Evolutionary conservation across 2,888 invertebrate genomes (phyloP).

Genomic region (Linyphia triangularis): DNA sequence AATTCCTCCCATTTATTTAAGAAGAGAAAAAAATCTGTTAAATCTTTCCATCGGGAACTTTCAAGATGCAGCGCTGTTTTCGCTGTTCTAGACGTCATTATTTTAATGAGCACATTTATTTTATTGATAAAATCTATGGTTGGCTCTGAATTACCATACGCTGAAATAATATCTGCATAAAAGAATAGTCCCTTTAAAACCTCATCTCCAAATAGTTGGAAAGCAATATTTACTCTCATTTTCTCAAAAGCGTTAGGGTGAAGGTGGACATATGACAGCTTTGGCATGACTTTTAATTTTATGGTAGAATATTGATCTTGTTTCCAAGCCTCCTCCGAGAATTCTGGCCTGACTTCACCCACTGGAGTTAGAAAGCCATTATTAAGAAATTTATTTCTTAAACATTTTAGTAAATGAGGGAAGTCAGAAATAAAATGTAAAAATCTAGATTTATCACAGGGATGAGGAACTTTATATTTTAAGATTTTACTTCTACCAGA

Average conservation of each 20-base stretch:
- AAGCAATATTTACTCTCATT: slow-evolving; percentile 20
- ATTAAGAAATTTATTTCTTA: slow-evolving; percentile 14
- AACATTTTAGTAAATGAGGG: slow-evolving; percentile 32
- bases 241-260: slow-evolving; percentile 29
- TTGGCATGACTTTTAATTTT: slow-evolving; percentile 12
- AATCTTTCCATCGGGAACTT: neutral
- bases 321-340: slow-evolving; percentile 30
- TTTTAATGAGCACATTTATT: neutral
- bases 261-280: neutral
- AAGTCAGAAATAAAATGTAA: slow-evolving; percentile 38
- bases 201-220: slow-evolving; percentile 9
- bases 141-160: neutral
- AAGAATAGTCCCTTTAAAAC: neutral
- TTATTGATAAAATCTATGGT: neutral
- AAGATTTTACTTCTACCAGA: no score
- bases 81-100: slow-evolving; percentile 5
- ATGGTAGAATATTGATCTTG: neutral
- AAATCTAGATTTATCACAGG: neutral
- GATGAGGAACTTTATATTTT: neutral
- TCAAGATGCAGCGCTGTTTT: neutral
- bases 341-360: no score
- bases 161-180: neutral
- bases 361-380: slow-evolving; percentile 20
- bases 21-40: neutral
- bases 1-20: neutral